Conservation (phyloP, 2,888 invertebrate genomes). For the Eristalis pertinax region DNA sequence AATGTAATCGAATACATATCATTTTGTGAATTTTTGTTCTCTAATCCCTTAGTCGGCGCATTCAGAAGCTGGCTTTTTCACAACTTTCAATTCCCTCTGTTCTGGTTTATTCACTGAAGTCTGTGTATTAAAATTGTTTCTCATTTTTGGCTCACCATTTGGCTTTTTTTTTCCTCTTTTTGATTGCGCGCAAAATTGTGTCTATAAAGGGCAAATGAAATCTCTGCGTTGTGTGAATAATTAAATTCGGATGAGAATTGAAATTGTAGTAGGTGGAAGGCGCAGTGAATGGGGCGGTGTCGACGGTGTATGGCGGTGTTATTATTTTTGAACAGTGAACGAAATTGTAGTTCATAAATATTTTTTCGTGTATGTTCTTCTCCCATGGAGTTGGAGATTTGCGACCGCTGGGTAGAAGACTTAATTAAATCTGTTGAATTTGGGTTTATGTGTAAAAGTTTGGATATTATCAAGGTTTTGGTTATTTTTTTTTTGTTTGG, state of each 20-base stretch:
- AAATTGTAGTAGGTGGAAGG: constrained; percentile 25
- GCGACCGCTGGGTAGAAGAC: constrained; percentile 1
- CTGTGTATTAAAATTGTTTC: constrained; percentile 42
- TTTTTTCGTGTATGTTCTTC: constrained; percentile 12
- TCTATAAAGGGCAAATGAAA: constrained; percentile 57
- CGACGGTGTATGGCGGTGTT: constrained; percentile 18
- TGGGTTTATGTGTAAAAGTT: constrained; percentile 49
- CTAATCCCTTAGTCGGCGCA: constrained; percentile 11
- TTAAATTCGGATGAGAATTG: constrained; percentile 61
- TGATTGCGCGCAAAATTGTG: constrained; percentile 29
- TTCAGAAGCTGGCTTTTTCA: constrained; percentile 35
- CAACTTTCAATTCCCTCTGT: constrained; percentile 42
- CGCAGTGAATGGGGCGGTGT: neutral
- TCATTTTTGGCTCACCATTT: constrained; percentile 12
- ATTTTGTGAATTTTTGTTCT: constrained; percentile 23
- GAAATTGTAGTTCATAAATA: constrained; percentile 60
- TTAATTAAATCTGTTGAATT: constrained; percentile 62
- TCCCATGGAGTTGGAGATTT: neutral
- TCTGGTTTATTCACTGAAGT: constrained; percentile 46
- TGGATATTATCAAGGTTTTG: neutral
- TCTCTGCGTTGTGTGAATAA: constrained; percentile 67
- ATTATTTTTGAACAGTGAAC: constrained; percentile 54
- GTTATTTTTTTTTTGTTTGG: neutral
- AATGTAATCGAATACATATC: neutral
- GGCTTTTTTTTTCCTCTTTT: constrained; percentile 1